Evolutionary conservation across 2,113 vertebrate species (phyloP), one percentile per base, ranked within the genome.

Genomic region (Penelope pileata): DNA sequence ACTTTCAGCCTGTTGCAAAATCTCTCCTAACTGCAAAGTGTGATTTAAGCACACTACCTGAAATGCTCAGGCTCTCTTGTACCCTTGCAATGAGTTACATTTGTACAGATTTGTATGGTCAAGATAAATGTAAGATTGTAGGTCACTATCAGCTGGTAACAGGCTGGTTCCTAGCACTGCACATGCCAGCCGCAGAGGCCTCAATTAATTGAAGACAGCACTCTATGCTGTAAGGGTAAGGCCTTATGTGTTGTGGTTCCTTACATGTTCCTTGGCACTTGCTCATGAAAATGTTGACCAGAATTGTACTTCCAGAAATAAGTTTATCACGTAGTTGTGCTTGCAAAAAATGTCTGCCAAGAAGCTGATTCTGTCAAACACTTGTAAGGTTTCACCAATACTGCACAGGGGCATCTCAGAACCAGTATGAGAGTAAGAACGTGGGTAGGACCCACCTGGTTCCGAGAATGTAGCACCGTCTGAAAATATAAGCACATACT

Each of bases 351-450:
- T 10, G 16, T 53, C 40, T 86, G 16, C 8, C 59, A 66, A 40
- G 60, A 58, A 26, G 15, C 11, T 45, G 22, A 12, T 64, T 90
- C 27, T 58, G n/a, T 5, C 29, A 70, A 34, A 23, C 0, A 21
- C 58, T 60, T 58, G 16, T 24, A 45, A 45, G 13, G 11, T 48
- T 10, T 38, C 42, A 54, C n/a, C 0, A 0, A 18, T 43, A 43
- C 9, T 34, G 4, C 54, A 74, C 26, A 6, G 19, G 22, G 9
- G 3, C 40, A 34, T 34, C 19, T 43, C 42, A 74, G 67, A 62
- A 74, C 16, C 54, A 63, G 26, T 23, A 34, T 19, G 36, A 27
- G 26, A 38, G 11, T 63, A 63, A 73, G 62, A 18, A n/a, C 0
- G 8, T n/a, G 32, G 12, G 26, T 66, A 62, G 64, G 59, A 64